A percentile compares a stretch with the other conserved stretches of the same genome.
Evolutionary conservation across 2,113 vertebrate species (phyloP).

Genomic region (Sinocyclocheilus rhinocerous): DNA sequence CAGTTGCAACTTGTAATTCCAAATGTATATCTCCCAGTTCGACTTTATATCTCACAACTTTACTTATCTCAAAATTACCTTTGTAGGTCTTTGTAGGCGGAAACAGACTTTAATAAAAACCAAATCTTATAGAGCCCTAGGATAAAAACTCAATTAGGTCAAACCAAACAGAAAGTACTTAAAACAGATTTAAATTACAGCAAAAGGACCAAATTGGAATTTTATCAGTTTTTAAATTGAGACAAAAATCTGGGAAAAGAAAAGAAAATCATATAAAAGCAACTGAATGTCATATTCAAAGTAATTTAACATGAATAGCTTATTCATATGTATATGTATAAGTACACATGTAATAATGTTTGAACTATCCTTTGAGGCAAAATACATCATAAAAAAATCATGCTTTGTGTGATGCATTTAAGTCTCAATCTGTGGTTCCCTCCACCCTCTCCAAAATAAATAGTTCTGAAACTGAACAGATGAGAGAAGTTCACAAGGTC

Average conservation of each 20-base stretch:
- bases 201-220: not conserved
- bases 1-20: too few species aligned
- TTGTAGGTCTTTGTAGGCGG: not conserved
- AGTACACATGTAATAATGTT: too few species aligned
- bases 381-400: not conserved
- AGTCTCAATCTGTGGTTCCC: slow-evolving; percentile 6
- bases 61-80: not conserved
- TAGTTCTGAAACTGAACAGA: slow-evolving; percentile 6
- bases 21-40: too few species aligned
- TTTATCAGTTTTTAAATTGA: not conserved
- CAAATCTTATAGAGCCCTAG: not conserved
- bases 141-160: slow-evolving; percentile 14
- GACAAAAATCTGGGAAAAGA: not conserved
- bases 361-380: not conserved
- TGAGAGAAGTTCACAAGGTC: slow-evolving; percentile 18
- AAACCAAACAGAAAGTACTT: slow-evolving; percentile 7
- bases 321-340: not conserved
- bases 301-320: not conserved
- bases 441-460: not conserved
- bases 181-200: not conserved
- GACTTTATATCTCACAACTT: not conserved
- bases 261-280: not conserved
- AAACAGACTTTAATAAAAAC: not conserved
- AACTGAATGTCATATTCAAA: not conserved
- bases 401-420: not conserved